Percentiles rank a stretch among this genome's conserved stretches.
Conservation (phyloP, 2,888 invertebrate genomes). For the Ormyrus labotus region DNA sequence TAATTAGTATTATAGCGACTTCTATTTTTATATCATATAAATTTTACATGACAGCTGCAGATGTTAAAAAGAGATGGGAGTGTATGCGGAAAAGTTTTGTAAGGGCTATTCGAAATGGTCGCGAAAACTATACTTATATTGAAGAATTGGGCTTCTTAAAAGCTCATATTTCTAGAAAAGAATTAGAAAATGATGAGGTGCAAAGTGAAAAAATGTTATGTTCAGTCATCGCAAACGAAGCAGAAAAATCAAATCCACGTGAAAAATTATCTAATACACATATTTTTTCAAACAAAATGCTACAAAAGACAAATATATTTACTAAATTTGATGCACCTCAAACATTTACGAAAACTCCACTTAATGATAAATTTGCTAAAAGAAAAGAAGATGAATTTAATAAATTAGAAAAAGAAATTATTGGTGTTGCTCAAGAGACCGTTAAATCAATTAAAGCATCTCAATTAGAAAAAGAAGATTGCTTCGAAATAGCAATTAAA, state of each 20-base stretch:
- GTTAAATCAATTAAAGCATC: neutral
- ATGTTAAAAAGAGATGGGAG: conserved; percentile 19
- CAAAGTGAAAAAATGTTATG: too few relatives aligned
- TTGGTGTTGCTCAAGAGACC: neutral
- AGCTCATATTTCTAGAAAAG: neutral
- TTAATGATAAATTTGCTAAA: neutral
- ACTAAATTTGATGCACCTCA: neutral
- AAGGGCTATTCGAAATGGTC: neutral
- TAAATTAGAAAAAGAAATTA: neutral
- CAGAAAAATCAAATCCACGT: conserved; percentile 5
- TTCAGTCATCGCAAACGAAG: neutral
- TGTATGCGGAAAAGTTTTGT: neutral
- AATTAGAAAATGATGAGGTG: too few relatives aligned
- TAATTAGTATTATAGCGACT: neutral
- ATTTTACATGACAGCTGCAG: conserved; percentile 1
- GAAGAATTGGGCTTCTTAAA: neutral
- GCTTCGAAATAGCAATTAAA: conserved; percentile 9
- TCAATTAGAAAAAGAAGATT: conserved; percentile 1
- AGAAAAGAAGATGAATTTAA: neutral
- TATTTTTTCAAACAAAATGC: neutral
- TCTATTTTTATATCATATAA: neutral
- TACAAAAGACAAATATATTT: conserved; percentile 3
- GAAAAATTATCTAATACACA: neutral
- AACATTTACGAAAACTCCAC: conserved; percentile 1
- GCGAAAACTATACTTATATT: neutral